Base-by-base conservation (phyloP, 2,797 vertebrate genomes). In the Erpetoichthys calabaricus region DNA sequence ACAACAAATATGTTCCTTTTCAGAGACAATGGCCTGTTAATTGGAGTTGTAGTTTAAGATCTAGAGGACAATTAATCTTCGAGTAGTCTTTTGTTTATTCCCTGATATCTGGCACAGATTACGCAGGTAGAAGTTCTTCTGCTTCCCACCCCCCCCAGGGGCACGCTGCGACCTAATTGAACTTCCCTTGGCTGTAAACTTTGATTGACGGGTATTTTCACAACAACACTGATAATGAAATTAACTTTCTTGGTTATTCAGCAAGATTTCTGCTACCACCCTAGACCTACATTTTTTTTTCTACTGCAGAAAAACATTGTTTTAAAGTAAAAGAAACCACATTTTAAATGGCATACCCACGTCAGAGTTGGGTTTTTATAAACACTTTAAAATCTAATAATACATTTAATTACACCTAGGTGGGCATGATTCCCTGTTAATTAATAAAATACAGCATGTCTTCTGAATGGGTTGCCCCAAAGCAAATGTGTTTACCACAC, bases 211-310 rank as follows among this genome's bases (percentile, higher is more conserved):
- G 83, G 79, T 74, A 81, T 65, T 80, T 84, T 25, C 84, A 86
- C 83, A 77, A 80, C 62, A 64, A 75, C 80, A 81, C 66, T 81
- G 85, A 87, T 87, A 87, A 82, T 83, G 77, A 75, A 81, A 75
- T 75, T 70, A 77, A 73, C 79, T 75, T 70, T 71, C 80, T 80
- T 74, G 76, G 77, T 81, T 75, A 75, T 79, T 25, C 25, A 25
- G 25, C 1, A 25, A 25, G 25, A 25, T 25, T 25, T 25, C 25
- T 25, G 25, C 25, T 25, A 1, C 2, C 25, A 25, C 25, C 25
- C 25, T 25, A 25, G 25, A 25, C 25, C 25, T 25, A 25, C 25
- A 25, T 25, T 25, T 25, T 25, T 25, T 25, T 25, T 25, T 25
- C 25, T 25, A 25, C 25, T 25, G 25, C 25, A 25, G 25, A 25